phyloP scores from a whole-genome alignment of 2,797 vertebrate species.

The Sphenopsis melanotis region DNA sequence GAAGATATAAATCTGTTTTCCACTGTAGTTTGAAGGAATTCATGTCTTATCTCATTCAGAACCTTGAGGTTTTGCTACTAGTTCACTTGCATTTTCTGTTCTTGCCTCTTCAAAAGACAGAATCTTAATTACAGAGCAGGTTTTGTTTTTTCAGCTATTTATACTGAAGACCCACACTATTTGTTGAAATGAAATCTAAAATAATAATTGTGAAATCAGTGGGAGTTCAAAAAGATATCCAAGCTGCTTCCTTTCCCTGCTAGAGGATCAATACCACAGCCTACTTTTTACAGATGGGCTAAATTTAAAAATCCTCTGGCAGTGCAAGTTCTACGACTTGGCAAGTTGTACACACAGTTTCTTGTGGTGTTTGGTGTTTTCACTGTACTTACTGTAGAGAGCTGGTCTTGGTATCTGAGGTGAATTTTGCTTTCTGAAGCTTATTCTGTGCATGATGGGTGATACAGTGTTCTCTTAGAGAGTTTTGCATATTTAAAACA shows the following conservation, averaged over 20 bases:
- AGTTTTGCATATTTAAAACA: background rate
- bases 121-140: background rate
- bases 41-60: background rate
- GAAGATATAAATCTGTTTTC: background rate
- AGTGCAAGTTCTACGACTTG: background rate
- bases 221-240: background rate
- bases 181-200: conserved; percentile 33
- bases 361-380: background rate
- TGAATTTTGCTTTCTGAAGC: background rate
- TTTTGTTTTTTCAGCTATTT: conserved; percentile 13
- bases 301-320: background rate
- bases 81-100: background rate
- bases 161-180: background rate
- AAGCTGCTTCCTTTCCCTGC: background rate
- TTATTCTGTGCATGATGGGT: background rate
- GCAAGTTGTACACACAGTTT: background rate
- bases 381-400: background rate
- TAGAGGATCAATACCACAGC: background rate
- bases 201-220: conserved; percentile 19
- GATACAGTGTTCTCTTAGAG: background rate
- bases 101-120: background rate
- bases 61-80: background rate
- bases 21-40: background rate
- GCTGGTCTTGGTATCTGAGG: background rate
- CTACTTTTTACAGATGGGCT: background rate